These are phyloP conservation scores for Dendrophyllia cribrosa DNA, from an alignment of 64 coral and sea anemone genomes.

Conservation along the genomic window DNA sequence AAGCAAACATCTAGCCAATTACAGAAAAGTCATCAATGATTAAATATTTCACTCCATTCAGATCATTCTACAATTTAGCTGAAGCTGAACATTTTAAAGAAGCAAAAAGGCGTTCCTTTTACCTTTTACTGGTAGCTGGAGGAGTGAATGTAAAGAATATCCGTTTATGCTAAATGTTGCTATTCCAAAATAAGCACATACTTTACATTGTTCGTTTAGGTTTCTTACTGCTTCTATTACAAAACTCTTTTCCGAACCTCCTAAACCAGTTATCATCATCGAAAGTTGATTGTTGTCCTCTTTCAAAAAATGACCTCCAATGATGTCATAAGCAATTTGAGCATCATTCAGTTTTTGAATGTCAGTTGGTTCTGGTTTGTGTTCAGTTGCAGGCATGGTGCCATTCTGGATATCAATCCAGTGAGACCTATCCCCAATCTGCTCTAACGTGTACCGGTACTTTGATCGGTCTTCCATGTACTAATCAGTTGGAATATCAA, in stretches of 20 bases:
- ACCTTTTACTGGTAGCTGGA: slow-evolving; percentile 59
- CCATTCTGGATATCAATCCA: too few relatives aligned
- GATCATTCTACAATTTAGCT: slow-evolving; percentile 37
- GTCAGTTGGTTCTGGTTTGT: too few relatives aligned
- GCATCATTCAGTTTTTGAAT: too few relatives aligned
- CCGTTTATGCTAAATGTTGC: slow-evolving; percentile 67
- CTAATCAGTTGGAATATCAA: too few relatives aligned
- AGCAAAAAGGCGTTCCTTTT: not conserved
- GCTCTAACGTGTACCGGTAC: too few relatives aligned
- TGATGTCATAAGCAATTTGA: not conserved
- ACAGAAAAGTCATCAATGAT: too few relatives aligned
- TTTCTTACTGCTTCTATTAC: slow-evolving; percentile 20
- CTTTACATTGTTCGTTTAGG: slow-evolving; percentile 29
- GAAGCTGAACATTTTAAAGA: slow-evolving; percentile 40
- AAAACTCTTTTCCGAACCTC: slow-evolving; percentile 52
- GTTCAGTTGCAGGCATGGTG: too few relatives aligned
- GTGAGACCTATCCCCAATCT: too few relatives aligned
- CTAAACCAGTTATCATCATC: slow-evolving; percentile 51
- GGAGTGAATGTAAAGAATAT: slow-evolving; percentile 50
- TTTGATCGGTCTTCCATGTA: too few relatives aligned
- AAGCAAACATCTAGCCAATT: too few relatives aligned
- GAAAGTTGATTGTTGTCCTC: slow-evolving; percentile 38
- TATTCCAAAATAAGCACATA: slow-evolving; percentile 47
- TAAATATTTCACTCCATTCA: too few relatives aligned
- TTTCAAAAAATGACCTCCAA: slow-evolving; percentile 3